Evolutionary conservation across 2,888 invertebrate species (phyloP).

Genomic region (Drosophila mettleri): DNA sequence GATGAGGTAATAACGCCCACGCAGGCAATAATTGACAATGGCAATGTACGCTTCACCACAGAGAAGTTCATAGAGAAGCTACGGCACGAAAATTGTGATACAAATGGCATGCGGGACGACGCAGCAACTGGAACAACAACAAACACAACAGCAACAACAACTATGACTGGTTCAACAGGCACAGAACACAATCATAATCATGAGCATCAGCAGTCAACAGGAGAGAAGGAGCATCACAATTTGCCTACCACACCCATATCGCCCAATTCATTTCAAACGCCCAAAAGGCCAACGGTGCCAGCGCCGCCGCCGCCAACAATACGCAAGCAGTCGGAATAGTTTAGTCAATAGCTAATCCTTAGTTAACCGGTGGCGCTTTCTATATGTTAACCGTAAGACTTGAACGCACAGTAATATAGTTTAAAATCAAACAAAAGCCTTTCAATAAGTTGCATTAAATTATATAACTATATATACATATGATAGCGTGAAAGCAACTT

Average conservation of each 20-base stretch:
- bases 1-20: slow-evolving; percentile 74
- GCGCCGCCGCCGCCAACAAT: slow-evolving; percentile 81
- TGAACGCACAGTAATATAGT: slow-evolving; percentile 70
- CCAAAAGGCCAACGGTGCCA: slow-evolving; percentile 83
- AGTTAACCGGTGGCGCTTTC: slow-evolving; percentile 47
- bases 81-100: slow-evolving; percentile 73
- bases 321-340: slow-evolving; percentile 76
- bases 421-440: slow-evolving; percentile 28
- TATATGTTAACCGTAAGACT: slow-evolving; percentile 53
- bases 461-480: slow-evolving; percentile 22
- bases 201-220: slow-evolving; percentile 52
- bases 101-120: slow-evolving; percentile 58
- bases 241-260: slow-evolving; percentile 80
- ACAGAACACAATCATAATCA: slow-evolving; percentile 60
- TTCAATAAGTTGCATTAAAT: slow-evolving; percentile 45
- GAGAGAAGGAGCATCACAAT: slow-evolving; percentile 32
- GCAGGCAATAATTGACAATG: slow-evolving; percentile 71
- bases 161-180: slow-evolving; percentile 6
- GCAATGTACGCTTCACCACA: slow-evolving; percentile 68
- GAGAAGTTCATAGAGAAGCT: slow-evolving; percentile 75
- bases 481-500: slow-evolving; percentile 41
- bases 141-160: slow-evolving; percentile 12
- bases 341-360: slow-evolving; percentile 44
- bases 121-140: slow-evolving; percentile 5
- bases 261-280: slow-evolving; percentile 79